Percentiles rank a stretch among this genome's conserved stretches.
phyloP scores from a whole-genome alignment of 2,797 vertebrate species.

The Alca torda region DNA sequence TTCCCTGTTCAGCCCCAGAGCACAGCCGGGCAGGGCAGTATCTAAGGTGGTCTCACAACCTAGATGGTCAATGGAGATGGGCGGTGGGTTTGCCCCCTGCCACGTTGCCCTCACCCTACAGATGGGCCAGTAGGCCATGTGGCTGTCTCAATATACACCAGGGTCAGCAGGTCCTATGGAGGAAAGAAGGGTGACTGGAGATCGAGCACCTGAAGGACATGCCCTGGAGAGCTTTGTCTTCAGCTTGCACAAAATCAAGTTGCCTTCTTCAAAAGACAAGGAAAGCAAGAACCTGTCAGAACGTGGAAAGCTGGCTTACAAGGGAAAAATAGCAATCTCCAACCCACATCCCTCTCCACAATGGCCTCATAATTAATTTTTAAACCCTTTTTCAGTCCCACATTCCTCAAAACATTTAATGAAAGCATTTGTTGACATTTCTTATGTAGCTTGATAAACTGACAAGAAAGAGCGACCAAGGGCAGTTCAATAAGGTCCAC shows the following conservation, averaged over 20 bases:
- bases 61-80: neutral
- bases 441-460: neutral
- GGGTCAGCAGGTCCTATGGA: neutral
- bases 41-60: neutral
- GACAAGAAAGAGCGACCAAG: neutral
- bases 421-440: neutral
- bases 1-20: neutral
- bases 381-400: neutral
- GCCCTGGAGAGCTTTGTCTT: neutral
- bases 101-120: fast-evolving
- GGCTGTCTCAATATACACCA: fast-evolving
- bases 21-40: neutral
- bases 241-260: neutral
- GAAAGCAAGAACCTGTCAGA: neutral
- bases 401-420: neutral
- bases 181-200: neutral
- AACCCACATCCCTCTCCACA: neutral
- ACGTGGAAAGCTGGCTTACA: neutral
- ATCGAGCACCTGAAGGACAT: neutral
- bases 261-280: fast-evolving
- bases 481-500: neutral
- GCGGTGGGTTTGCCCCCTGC: neutral
- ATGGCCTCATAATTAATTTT: neutral
- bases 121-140: neutral
- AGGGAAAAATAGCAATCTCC: neutral